Percentiles rank a stretch among this genome's conserved stretches.
phyloP scores from a whole-genome alignment of 2,113 vertebrate genomes.

The Saguinus imperator region DNA sequence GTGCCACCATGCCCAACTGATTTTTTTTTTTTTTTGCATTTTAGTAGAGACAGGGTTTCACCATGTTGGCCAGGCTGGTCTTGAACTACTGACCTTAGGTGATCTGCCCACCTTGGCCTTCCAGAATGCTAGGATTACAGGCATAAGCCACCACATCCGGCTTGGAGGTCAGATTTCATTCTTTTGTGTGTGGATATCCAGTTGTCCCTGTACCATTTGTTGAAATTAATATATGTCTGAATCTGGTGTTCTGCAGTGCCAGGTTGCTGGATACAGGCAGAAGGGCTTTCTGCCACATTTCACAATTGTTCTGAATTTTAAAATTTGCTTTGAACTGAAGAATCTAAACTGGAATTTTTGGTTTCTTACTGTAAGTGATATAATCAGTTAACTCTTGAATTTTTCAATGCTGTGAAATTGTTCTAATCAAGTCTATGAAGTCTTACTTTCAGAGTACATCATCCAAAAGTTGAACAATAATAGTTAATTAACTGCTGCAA shows the following conservation, averaged over 20 bases:
- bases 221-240: neutral
- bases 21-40: too few species aligned
- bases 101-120: too few species aligned
- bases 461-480: neutral
- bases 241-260: neutral
- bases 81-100: too few species aligned
- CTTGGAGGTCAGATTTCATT: neutral
- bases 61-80: too few species aligned
- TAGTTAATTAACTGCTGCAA: neutral
- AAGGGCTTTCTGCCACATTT: neutral
- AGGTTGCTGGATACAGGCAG: neutral
- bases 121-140: too few species aligned
- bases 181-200: neutral
- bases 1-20: too few species aligned
- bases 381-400: neutral
- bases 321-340: constrained; percentile 23
- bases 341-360: neutral
- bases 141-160: too few species aligned
- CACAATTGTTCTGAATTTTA: neutral
- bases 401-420: neutral
- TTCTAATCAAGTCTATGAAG: neutral
- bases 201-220: neutral
- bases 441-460: neutral
- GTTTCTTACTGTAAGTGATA: neutral
- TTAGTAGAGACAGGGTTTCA: too few species aligned